These are phyloP conservation scores for Heliconius congener DNA, from an alignment of 1,140 invertebrate genomes.

Conservation along the genomic window DNA sequence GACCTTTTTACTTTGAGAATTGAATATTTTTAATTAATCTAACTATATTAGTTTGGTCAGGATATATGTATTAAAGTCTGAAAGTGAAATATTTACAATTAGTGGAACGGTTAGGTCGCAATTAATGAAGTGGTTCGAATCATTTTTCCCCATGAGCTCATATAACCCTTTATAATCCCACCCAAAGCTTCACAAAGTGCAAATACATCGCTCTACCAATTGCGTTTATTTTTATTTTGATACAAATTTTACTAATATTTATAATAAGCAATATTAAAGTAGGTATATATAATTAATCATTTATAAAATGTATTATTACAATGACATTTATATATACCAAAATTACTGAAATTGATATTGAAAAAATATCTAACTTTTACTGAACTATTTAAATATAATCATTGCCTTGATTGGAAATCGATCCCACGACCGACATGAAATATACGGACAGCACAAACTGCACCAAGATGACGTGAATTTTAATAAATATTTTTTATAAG, in stretches of 20 bases:
- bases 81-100: constrained; percentile 76
- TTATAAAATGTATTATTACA: not conserved
- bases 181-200: constrained; percentile 58
- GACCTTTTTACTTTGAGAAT: not conserved
- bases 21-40: not conserved
- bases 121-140: constrained; percentile 75
- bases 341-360: too few relatives aligned
- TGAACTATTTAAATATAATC: too few relatives aligned
- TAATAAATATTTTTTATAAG: too few relatives aligned
- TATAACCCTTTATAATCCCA: constrained; percentile 46
- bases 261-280: too few relatives aligned
- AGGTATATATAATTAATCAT: not conserved
- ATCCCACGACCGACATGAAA: too few relatives aligned
- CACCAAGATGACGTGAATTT: too few relatives aligned
- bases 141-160: constrained; percentile 68
- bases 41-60: not conserved
- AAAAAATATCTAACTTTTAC: too few relatives aligned
- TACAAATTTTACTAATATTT: not conserved
- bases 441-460: too few relatives aligned
- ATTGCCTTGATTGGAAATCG: too few relatives aligned
- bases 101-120: constrained; percentile 62
- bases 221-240: not conserved
- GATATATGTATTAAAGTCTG: not conserved
- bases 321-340: too few relatives aligned
- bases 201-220: constrained; percentile 36